These are phyloP conservation scores for Entelurus aequoreus DNA, from an alignment of 2,113 vertebrate species.

Conservation along the genomic window DNA sequence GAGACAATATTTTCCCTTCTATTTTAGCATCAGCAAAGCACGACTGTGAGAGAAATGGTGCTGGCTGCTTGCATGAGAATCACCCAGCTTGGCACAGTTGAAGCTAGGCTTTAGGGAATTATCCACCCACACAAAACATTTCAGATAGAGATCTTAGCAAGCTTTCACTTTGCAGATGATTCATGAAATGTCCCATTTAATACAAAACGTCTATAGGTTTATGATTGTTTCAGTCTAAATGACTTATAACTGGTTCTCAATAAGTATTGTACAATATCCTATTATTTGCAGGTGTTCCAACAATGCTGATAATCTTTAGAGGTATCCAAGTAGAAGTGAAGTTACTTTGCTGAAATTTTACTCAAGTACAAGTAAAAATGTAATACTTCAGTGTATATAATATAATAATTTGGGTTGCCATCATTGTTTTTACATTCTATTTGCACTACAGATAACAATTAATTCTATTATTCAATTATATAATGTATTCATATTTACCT, in stretches of 20 bases:
- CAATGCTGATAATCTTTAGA: too few species aligned
- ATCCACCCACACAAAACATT: conserved; percentile 53
- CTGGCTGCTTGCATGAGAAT: conserved; percentile 45
- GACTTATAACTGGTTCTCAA: background rate
- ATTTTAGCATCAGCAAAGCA: conserved; percentile 30
- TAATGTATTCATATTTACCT: too few species aligned
- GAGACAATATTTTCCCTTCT: conserved; percentile 20
- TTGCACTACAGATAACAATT: too few species aligned
- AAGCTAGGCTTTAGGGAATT: conserved; percentile 57
- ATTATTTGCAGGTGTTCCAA: too few species aligned
- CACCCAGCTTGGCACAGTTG: conserved; percentile 44
- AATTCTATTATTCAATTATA: too few species aligned
- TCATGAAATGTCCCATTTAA: conserved; percentile 35
- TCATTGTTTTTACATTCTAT: too few species aligned
- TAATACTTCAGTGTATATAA: too few species aligned
- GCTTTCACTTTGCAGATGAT: conserved; percentile 47
- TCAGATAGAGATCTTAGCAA: conserved; percentile 52
- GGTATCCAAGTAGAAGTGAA: too few species aligned
- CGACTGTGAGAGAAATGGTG: conserved; percentile 39
- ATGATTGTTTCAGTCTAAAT: conserved; percentile 8
- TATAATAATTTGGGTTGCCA: too few species aligned
- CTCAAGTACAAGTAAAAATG: too few species aligned
- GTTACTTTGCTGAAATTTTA: too few species aligned
- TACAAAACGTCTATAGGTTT: conserved; percentile 12
- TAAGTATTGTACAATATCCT: too few species aligned